Evolutionary conservation across 2,113 vertebrate genomes (phyloP), one percentile per base, ranked within the genome.

Genomic region (Procavia capensis): DNA sequence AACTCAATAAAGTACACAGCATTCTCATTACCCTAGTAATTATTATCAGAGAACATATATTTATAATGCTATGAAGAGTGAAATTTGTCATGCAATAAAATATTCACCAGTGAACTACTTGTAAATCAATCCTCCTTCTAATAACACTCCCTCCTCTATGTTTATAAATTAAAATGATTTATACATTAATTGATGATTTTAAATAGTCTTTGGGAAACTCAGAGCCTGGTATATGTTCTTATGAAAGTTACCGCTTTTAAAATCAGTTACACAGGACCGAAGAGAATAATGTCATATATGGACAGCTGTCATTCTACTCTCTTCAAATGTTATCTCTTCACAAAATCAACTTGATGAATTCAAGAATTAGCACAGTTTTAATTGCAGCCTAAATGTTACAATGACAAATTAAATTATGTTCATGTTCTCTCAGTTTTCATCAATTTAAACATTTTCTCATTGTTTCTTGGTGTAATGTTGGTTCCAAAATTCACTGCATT

Each of bases 1-100:
- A 78, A 89, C 72, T 87, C 57, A 57, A 90, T 96, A 94, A 96
- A 96, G 70, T 89, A 83, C 50, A 93, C 76, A 54, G 29, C 36
- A 91, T 93, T 93, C 84, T 97, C 86, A 97, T 97, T 97, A 96
- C 54, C 45, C n/a, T 80, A 89, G 57, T 93, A 87, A 95, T 94
- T 96, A 96, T 96, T 91, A 91, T 36, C 8, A 22, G 86, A 90
- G 68, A 70, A 11, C 5, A 3, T 66, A 61, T 91, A 95, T 93
- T 95, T 94, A 97, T 93, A 90, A 81, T 81, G 86, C 83, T 91
- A 11, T 31, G 34, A 64, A 93, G 63, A 93, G 63, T 84, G 83
- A 90, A 96, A 94, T 94, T 54, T 78, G 25, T 59, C 74, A 54
- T 81, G 83, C 20, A 86, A 87, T 89, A 93, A 96, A 97, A 96